Evolutionary conservation across 2,113 vertebrate genomes (phyloP).

Genomic region (Myanophis thanlyinensis): DNA sequence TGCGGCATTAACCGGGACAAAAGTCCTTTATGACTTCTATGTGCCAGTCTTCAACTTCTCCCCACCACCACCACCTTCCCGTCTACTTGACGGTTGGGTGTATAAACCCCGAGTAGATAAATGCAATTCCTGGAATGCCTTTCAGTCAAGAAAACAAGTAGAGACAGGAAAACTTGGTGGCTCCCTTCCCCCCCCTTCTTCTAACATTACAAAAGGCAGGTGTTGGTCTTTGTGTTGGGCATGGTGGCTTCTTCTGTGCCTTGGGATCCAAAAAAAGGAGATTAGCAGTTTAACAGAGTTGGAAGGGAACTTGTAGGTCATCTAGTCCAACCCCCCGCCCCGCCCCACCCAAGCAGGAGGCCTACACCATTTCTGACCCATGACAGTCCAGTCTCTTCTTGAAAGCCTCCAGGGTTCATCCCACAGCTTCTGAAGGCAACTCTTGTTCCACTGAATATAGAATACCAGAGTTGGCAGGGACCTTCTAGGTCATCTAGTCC

Average conservation of each 20-base stretch:
- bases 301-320: too few relatives aligned
- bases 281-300: too few relatives aligned
- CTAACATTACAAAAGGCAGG: not conserved
- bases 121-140: not conserved
- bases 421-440: too few relatives aligned
- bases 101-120: not conserved
- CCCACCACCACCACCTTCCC: not conserved
- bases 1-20: not conserved
- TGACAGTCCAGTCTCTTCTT: too few relatives aligned
- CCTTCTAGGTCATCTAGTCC: too few relatives aligned
- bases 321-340: too few relatives aligned
- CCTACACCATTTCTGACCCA: too few relatives aligned
- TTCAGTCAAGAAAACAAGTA: not conserved
- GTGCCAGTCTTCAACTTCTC: too few relatives aligned
- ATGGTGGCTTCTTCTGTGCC: not conserved
- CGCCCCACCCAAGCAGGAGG: too few relatives aligned
- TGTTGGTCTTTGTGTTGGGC: not conserved
- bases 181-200: not conserved
- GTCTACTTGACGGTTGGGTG: not conserved
- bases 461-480: too few relatives aligned
- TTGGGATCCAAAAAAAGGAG: not conserved
- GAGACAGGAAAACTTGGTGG: not conserved
- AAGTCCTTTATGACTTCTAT: not conserved
- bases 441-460: too few relatives aligned
- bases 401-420: too few relatives aligned